phyloP scores from a whole-genome alignment of 1,140 invertebrate genomes.

The Drosophila takahashii region DNA sequence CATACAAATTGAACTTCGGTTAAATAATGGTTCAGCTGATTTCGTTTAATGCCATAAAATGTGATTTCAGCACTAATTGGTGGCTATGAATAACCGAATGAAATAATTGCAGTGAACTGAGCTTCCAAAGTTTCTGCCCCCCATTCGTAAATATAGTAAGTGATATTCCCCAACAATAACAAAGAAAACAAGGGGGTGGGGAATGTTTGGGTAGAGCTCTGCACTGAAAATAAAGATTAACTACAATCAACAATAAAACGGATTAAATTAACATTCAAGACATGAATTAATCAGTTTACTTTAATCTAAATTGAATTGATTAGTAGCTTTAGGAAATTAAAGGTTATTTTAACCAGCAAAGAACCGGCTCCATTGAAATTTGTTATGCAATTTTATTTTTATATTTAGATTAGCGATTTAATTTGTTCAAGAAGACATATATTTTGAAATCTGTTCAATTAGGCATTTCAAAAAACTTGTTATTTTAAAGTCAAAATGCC shows the following conservation, averaged over 20 bases:
- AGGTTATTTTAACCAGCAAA: not conserved
- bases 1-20: slow-evolving; percentile 2
- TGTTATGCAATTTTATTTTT: no score
- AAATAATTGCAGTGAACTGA: slow-evolving; percentile 29
- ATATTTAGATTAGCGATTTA: no score
- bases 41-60: slow-evolving; percentile 16
- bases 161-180: slow-evolving; percentile 18
- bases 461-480: no score
- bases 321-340: not conserved
- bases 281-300: not conserved
- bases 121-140: not conserved
- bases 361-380: not conserved
- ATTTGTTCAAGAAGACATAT: no score
- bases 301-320: not conserved
- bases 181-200: not conserved
- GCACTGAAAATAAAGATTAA: not conserved
- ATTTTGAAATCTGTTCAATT: no score
- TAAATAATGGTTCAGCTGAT: slow-evolving; percentile 20
- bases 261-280: not conserved
- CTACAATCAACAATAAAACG: not conserved
- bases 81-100: slow-evolving; percentile 22
- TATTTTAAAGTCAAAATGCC: no score
- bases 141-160: slow-evolving; percentile 16
- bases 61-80: slow-evolving; percentile 30
- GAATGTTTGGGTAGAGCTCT: no score